These are phyloP conservation scores for Boulengeromyrus knoepffleri DNA, from an alignment of 2,113 vertebrate genomes.

Conservation along the genomic window DNA sequence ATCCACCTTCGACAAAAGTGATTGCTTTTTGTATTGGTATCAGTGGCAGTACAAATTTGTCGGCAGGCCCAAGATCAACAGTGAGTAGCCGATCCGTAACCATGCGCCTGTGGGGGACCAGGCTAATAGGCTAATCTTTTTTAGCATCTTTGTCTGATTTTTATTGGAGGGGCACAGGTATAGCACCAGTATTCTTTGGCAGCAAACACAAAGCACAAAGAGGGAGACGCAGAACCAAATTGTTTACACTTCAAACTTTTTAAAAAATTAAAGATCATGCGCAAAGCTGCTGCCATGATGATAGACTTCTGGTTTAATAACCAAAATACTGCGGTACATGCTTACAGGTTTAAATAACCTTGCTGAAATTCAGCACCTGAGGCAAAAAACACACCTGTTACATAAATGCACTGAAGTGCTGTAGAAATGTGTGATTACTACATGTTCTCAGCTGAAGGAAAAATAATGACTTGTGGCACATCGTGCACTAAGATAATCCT, in stretches of 20 bases:
- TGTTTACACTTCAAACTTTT: background rate
- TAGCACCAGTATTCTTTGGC: background rate
- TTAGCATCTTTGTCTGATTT: background rate
- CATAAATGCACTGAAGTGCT: background rate
- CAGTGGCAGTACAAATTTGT: background rate
- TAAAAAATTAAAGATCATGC: background rate
- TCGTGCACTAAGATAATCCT: background rate
- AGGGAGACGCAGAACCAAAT: background rate
- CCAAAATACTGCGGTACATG: background rate
- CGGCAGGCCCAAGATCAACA: background rate
- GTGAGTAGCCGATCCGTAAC: background rate
- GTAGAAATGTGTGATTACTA: constrained; percentile 1
- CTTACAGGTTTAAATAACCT: background rate
- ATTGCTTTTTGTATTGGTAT: background rate
- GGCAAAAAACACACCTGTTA: background rate
- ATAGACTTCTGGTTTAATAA: background rate
- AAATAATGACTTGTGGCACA: constrained; percentile 24
- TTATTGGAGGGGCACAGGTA: background rate
- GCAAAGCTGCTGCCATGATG: background rate
- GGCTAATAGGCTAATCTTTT: background rate
- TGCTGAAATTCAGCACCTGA: background rate
- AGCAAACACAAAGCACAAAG: background rate
- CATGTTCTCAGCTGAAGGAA: constrained; percentile 32
- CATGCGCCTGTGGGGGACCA: background rate
- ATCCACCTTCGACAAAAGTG: background rate